Evolutionary conservation across 2,888 invertebrate species (phyloP), one percentile per base, ranked within the genome.

Genomic region (Habroteleia sp.): DNA sequence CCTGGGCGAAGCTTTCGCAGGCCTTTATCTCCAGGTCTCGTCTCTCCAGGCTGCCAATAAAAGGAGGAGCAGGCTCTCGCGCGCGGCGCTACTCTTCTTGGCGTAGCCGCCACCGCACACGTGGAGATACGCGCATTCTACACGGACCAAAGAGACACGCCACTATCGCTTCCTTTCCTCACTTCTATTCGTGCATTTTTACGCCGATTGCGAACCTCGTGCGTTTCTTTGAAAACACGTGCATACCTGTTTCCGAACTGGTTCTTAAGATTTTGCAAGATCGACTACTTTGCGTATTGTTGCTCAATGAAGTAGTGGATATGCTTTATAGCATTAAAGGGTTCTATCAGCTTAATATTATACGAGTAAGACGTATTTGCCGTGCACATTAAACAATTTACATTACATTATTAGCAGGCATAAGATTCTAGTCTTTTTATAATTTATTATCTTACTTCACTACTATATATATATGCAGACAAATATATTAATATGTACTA

Each of bases 221-320:
- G 62, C 71, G 48, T 63, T 71, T 71, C 71, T 71, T 62, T 20
- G 54, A 54, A 63, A 71, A 62, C 71, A 48, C 62, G 71, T 62
- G 62, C 71, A 63, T 71, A 71, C 71, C 62, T 71, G 62, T 37
- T 56, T n/a, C 17, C 13, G 39, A 54, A 71, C 62, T 62, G 62
- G 52, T 71, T 71, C 54, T 54, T 5, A 33, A 33, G 35, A 52
- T 52, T 33, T 4, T 13, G 17, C 10, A 14, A 29, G 4, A 17
- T 33, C 31, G 31, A 31, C 56, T 17, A 35, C 62, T 48, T 62
- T 39, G 23, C 39, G 48, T 37, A 62, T 62, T 39, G 31, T 48
- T 37, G 25, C 16, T 16, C 1, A 25, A 25, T 7, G 1, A 6
- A 1, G 7, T 1, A 25, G 7, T 6, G 3, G 1, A 7, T 25